Conservation (phyloP, 2,888 invertebrate species). For the Ormyrus thymus region DNA sequence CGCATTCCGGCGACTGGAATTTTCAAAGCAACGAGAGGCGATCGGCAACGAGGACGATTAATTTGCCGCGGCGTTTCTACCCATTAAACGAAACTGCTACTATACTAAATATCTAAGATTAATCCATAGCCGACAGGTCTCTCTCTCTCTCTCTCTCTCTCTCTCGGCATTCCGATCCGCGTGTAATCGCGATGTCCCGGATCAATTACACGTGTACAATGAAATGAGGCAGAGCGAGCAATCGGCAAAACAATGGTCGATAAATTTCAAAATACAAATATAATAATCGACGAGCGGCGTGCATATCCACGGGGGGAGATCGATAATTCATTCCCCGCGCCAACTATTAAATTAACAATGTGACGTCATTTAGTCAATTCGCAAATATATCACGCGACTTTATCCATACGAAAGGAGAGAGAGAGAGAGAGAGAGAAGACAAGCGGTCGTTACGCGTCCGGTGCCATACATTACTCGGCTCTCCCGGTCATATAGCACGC, state of each 20-base stretch:
- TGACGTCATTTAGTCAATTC: slow-evolving; percentile 24
- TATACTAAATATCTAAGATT: slow-evolving; percentile 2
- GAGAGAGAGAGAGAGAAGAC: too few species aligned
- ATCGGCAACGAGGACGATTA: too few species aligned
- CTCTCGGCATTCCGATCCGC: background rate
- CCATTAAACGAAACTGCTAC: slow-evolving; percentile 17
- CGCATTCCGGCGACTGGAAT: too few species aligned
- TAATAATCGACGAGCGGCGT: slow-evolving; percentile 13
- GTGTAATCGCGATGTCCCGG: slow-evolving; percentile 13
- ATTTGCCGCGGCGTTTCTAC: too few species aligned
- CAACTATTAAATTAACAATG: slow-evolving; percentile 48
- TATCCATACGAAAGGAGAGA: background rate
- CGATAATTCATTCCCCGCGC: slow-evolving; percentile 28
- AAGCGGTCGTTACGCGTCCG: slow-evolving; percentile 11
- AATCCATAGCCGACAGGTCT: background rate
- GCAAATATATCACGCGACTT: slow-evolving; percentile 1
- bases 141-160: too few species aligned
- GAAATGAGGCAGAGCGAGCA: background rate
- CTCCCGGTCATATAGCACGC: too few species aligned
- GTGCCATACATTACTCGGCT: slow-evolving; percentile 7
- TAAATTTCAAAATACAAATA: slow-evolving; percentile 48
- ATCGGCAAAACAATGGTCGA: slow-evolving; percentile 42
- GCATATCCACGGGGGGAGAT: background rate
- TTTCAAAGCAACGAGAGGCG: too few species aligned
- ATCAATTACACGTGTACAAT: slow-evolving; percentile 32